These are phyloP conservation scores for Dasyornis broadbenti DNA, from an alignment of 2,113 vertebrate genomes.

Conservation along the genomic window DNA sequence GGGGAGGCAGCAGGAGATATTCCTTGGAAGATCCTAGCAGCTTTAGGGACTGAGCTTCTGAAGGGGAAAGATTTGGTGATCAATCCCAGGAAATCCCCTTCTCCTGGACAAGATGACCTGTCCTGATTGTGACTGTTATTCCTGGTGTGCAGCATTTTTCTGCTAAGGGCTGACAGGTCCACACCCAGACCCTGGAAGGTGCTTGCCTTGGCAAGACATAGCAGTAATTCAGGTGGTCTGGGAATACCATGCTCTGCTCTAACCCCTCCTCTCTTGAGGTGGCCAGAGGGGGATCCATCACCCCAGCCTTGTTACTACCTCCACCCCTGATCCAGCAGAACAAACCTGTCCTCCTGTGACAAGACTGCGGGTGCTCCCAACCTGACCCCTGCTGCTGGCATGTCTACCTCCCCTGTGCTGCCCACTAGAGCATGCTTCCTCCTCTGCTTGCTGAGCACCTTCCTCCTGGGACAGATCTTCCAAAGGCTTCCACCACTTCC, in stretches of 20 bases:
- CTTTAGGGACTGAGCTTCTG: not conserved
- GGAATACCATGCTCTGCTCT: not conserved
- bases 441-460: fast-evolving
- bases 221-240: not conserved
- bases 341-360: not conserved
- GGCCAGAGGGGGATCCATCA: not conserved
- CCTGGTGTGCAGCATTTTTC: not conserved
- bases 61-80: not conserved
- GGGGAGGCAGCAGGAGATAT: not conserved
- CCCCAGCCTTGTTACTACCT: not conserved
- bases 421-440: fast-evolving
- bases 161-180: not conserved
- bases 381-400: not conserved
- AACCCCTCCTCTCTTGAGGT: not conserved
- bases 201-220: not conserved
- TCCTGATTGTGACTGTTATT: not conserved
- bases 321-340: not conserved
- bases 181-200: not conserved
- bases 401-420: not conserved
- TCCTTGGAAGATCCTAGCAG: not conserved
- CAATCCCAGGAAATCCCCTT: not conserved
- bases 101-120: not conserved
- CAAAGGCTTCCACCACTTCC: not conserved
- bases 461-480: not conserved
- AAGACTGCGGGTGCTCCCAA: not conserved